These are phyloP conservation scores for Caenorhabditis doughertyi DNA, from an alignment of 2,888 invertebrate species.

Conservation along the genomic window DNA sequence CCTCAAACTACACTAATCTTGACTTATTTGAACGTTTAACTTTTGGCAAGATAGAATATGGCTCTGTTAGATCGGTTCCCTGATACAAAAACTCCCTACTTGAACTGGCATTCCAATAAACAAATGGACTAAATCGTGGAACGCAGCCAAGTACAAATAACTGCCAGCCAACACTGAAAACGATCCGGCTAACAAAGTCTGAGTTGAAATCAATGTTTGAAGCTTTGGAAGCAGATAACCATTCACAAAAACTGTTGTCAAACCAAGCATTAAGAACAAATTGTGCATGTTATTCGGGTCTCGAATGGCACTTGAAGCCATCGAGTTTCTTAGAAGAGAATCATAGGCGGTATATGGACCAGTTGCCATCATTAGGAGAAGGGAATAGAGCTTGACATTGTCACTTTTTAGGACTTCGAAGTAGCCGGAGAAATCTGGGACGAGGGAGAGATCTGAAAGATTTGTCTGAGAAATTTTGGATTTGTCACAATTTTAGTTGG, in stretches of 20 bases:
- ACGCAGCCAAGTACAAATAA: slow-evolving; percentile 72
- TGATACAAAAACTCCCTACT: no score
- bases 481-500: no score
- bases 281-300: slow-evolving; percentile 75
- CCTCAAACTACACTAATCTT: no score
- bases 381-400: slow-evolving; percentile 65
- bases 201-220: slow-evolving; percentile 71
- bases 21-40: no score
- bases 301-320: slow-evolving; percentile 71
- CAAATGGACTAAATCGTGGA: slow-evolving; percentile 64
- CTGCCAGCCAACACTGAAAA: slow-evolving; percentile 66
- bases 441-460: slow-evolving; percentile 49
- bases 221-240: slow-evolving; percentile 73
- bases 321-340: slow-evolving; percentile 72
- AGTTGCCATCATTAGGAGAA: slow-evolving; percentile 74
- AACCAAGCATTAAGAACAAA: slow-evolving; percentile 73
- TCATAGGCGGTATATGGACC: slow-evolving; percentile 80
- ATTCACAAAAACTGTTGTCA: slow-evolving; percentile 74
- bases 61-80: no score
- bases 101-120: slow-evolving; percentile 78
- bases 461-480: neutral
- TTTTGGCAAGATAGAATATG: no score
- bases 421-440: slow-evolving; percentile 59
- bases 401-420: slow-evolving; percentile 67
- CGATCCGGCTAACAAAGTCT: slow-evolving; percentile 69